A percentile compares a stretch with the other conserved stretches of the same genome.
Evolutionary conservation across 2,113 vertebrate genomes (phyloP).

Genomic region (Myiozetetes cayanensis): DNA sequence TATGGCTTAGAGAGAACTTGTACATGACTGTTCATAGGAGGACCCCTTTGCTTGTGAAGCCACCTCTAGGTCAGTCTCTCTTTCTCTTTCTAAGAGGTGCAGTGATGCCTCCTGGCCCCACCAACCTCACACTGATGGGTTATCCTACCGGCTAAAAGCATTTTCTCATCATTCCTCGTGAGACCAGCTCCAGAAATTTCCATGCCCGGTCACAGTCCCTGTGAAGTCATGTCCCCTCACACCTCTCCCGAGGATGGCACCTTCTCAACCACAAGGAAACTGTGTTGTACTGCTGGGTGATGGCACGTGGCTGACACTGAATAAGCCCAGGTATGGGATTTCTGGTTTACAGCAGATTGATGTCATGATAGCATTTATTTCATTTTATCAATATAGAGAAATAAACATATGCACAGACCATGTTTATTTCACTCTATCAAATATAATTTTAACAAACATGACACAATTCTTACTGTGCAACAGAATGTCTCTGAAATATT

Average conservation of each 20-base stretch:
- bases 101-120: neutral
- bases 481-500: constrained; percentile 54
- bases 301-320: neutral
- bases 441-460: constrained; percentile 54
- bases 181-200: neutral
- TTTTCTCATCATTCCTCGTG: neutral
- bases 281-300: accelerated
- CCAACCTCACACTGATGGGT: neutral
- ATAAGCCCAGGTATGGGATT: neutral
- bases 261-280: neutral
- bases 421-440: constrained; percentile 58
- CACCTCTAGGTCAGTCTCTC: neutral
- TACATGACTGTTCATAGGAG: neutral
- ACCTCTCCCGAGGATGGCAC: neutral
- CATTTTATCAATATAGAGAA: neutral
- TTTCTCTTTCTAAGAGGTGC: neutral
- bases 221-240: accelerated
- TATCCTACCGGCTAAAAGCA: neutral
- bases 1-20: neutral
- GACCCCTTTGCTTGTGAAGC: neutral
- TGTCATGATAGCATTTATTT: neutral
- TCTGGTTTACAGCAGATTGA: neutral
- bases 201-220: accelerated
- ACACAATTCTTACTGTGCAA: constrained; percentile 32
- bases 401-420: constrained; percentile 27